Evolutionary conservation across 2,113 vertebrate species (phyloP).

Genomic region (Oenanthe melanoleuca): DNA sequence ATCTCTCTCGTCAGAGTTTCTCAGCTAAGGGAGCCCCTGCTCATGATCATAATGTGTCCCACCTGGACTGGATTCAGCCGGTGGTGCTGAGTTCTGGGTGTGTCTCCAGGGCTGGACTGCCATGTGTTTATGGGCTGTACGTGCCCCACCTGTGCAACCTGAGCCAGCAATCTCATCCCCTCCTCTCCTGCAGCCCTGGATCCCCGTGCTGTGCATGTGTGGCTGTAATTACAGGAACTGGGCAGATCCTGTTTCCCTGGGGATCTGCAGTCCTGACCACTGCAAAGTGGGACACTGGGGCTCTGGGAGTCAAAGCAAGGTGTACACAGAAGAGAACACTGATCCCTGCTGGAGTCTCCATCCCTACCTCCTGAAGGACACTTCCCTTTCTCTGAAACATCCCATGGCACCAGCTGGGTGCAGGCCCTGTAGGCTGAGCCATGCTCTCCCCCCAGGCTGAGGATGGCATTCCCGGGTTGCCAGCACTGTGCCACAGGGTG

Average conservation of each 20-base stretch:
- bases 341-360: background rate
- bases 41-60: background rate
- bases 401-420: background rate
- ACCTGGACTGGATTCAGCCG: background rate
- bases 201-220: background rate
- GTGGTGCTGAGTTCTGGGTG: background rate
- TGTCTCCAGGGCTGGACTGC: background rate
- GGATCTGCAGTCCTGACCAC: background rate
- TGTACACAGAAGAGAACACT: background rate
- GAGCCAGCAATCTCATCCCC: background rate
- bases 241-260: background rate
- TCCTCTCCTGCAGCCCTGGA: background rate
- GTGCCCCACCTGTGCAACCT: background rate
- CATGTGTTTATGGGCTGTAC: background rate
- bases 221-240: background rate
- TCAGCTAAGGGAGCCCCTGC: background rate
- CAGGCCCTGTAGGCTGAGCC: background rate
- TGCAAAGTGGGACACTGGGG: background rate
- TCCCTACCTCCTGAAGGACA: background rate
- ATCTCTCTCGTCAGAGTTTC: rapidly evolving
- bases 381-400: background rate
- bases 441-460: background rate
- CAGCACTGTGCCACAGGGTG: background rate
- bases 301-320: rapidly evolving
- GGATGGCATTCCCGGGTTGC: rapidly evolving